Evolutionary conservation across 1,140 invertebrate species (phyloP), one percentile per base, ranked within the genome.

Genomic region (Drosophila subobscura): DNA sequence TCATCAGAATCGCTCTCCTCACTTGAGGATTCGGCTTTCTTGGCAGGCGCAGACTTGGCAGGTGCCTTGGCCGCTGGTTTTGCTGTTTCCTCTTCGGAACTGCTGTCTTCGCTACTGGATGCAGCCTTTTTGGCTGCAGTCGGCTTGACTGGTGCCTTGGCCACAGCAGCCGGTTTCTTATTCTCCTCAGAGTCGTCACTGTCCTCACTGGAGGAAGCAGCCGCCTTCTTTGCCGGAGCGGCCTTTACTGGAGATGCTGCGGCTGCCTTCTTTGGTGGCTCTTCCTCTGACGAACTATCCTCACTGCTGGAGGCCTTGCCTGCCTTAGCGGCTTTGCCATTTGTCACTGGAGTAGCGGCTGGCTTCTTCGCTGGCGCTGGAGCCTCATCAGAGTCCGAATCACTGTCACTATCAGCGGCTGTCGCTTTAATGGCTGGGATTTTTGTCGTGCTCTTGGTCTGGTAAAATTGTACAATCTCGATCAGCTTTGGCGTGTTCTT

Each of bases 401-500:
- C 72, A 37, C 53, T 58, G 49, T 90, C 85, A 12, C 55, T 63
- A 27, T 42, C 61, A 4, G 53, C 64, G 29, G 41, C 55, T 14
- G 25, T 5, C 12, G 40, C 45, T 29, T 91, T 79, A 5, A 84
- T 61, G n/a, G 64, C 44, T 4, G 85, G 74, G 33, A 93, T 59
- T 53, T 93, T 94, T 40, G 92, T 93, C 3, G 80, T 51, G 0
- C 92, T 92, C 42, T 72, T 92, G 16, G 92, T 92, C 79, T 93
- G 92, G 77, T 92, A 94, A 64, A 91, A 91, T 16, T 90, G 77
- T 16, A 93, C 74, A 4, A 94, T 89, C 0, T 94, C 93, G 0
- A 66, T n/a, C 2, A 94, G 74, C 7, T 90, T 91, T 1, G 93
- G 93, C 1, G 91, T 92, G 49, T 93, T 93, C 77, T 94, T 93